Evolutionary conservation across 2,113 vertebrate species (phyloP).

Genomic region (Parotia lawesii): DNA sequence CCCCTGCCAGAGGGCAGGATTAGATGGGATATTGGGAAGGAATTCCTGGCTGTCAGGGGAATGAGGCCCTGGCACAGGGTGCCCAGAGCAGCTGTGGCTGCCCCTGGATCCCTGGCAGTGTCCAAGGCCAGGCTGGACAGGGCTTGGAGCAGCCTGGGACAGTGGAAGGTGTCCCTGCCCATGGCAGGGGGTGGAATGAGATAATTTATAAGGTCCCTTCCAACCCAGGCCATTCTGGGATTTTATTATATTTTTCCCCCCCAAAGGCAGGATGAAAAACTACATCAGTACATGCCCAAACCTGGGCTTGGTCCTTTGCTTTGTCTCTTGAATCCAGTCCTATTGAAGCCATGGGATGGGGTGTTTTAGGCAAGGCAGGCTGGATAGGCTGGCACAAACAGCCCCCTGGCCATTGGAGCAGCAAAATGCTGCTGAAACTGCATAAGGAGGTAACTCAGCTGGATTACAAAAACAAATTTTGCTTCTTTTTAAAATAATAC

Average conservation of each 20-base stretch:
- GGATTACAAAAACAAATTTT: not conserved
- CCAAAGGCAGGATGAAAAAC: not conserved
- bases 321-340: not conserved
- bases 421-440: not conserved
- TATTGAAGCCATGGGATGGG: not conserved
- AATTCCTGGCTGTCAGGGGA: rapidly evolving
- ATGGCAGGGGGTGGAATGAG: rapidly evolving
- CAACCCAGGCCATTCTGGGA: not conserved
- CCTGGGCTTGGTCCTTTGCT: not conserved
- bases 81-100: not conserved
- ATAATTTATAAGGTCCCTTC: not conserved
- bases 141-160: rapidly evolving
- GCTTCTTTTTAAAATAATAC: not conserved
- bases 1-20: rapidly evolving
- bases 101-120: not conserved
- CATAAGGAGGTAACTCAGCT: not conserved
- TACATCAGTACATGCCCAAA: not conserved
- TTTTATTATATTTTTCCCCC: rapidly evolving
- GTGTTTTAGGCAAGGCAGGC: not conserved
- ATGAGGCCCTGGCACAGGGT: not conserved
- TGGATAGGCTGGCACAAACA: not conserved
- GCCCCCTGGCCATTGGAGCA: not conserved
- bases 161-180: not conserved
- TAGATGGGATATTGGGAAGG: not conserved
- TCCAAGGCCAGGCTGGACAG: rapidly evolving